Conservation (phyloP, 2,797 vertebrate genomes). For the Sebastes nivosus region DNA sequence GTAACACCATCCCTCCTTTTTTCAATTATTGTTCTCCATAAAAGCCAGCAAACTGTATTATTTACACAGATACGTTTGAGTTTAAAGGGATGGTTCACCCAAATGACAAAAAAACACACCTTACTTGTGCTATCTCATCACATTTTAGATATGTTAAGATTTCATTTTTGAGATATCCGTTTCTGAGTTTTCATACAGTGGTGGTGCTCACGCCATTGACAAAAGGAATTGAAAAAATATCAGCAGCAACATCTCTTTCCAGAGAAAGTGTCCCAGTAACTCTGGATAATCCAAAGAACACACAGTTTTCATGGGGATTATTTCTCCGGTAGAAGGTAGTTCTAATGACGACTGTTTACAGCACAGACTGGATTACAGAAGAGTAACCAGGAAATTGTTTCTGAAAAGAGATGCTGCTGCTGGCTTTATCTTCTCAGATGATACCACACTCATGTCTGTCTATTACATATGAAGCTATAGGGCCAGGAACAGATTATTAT, state of each 20-base stretch:
- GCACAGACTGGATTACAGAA: not conserved
- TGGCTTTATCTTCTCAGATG: not conserved
- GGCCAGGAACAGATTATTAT: not conserved
- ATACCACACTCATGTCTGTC: not conserved
- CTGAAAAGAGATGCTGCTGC: not conserved
- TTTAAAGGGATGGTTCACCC: not conserved
- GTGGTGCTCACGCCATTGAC: not conserved
- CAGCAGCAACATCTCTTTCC: not conserved
- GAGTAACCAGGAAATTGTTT: not conserved
- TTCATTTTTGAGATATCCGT: not conserved
- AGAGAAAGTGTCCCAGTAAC: not conserved
- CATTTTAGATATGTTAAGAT: not conserved
- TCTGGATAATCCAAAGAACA: conserved; percentile 20
- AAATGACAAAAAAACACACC: not conserved
- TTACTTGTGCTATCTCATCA: not conserved
- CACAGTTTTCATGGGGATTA: conserved; percentile 14
- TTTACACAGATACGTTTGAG: not conserved
- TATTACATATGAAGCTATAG: not conserved
- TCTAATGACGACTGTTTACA: not conserved
- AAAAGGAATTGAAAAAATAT: not conserved
- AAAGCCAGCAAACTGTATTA: not conserved
- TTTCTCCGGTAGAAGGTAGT: not conserved
- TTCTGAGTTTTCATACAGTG: not conserved
- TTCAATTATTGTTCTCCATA: not conserved
- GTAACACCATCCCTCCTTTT: not conserved